Evolutionary conservation across 2,797 vertebrate species (phyloP), one percentile per base, ranked within the genome.

Genomic region (Sebastolobus altivelis): DNA sequence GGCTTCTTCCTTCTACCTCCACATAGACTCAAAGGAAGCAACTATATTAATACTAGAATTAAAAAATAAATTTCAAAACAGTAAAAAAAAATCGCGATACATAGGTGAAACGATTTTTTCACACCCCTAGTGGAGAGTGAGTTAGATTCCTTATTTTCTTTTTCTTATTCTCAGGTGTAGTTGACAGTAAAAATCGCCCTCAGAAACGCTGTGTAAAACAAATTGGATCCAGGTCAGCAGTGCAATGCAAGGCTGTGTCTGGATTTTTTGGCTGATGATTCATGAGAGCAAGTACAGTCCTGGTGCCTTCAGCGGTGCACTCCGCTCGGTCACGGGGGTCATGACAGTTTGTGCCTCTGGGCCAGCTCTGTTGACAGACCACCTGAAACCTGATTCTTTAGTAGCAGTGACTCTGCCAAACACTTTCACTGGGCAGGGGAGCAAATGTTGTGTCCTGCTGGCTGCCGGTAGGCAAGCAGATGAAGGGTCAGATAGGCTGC

Each of bases 351-450:
- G 81, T 20, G 78, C 72, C 68, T 59, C 29, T 54, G 67, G 67
- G 71, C 75, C 67, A 58, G 80, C 54, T 66, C 55, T 58, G 71
- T 56, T 67, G 75, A 75, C 77, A 49, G 46, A 66, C 76, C 52
- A 66, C 65, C 78, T 87, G 82, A 79, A 86, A 89, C 76, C 60
- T 62, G 82, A 90, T 58, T 59, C 65, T 72, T 62, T 4, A 62
- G 71, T 25, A 37, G 63, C 72, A 35, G 38, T 54, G 75, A 81
- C 59, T 74, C 56, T 63, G 73, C 68, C 65, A 40, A 54, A 54
- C 69, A 46, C 52, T 70, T 62, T 68, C 43, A 59, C 58, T 49
- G 67, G 40, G 27, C 65, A 9, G 16, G n/a, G 52, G 46, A 63
- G 56, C 35, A 38, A 68, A 70, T 73, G 55, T 59, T 59, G 43